Conservation (phyloP, 2,797 vertebrate genomes). For the Chelmon rostratus region DNA sequence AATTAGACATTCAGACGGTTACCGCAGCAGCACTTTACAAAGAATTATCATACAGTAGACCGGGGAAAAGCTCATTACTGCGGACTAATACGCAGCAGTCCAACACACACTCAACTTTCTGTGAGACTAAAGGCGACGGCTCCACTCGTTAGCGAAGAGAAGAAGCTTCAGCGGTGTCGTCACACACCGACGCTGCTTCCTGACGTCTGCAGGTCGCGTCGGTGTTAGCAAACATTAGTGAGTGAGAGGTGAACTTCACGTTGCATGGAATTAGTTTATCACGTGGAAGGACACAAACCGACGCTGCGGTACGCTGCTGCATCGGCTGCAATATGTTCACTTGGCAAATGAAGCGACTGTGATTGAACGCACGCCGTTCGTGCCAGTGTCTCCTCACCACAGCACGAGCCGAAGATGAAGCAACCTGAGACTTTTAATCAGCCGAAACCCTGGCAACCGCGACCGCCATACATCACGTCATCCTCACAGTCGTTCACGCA, state of each 20-base stretch:
- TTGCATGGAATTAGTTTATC: neutral
- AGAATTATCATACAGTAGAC: slow-evolving; percentile 18
- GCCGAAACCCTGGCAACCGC: slow-evolving; percentile 42
- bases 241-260: too few species aligned
- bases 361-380: slow-evolving; percentile 24
- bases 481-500: slow-evolving; percentile 42
- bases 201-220: too few species aligned
- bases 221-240: too few species aligned
- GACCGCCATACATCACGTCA: slow-evolving; percentile 33
- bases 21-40: slow-evolving; percentile 12
- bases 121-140: neutral
- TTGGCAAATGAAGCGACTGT: slow-evolving; percentile 11
- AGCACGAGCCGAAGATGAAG: slow-evolving; percentile 3
- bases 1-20: slow-evolving; percentile 41
- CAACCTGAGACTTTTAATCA: slow-evolving; percentile 51
- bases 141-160: neutral
- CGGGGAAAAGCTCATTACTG: slow-evolving; percentile 10
- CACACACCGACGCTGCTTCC: too few species aligned
- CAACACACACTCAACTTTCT: neutral
- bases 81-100: neutral
- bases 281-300: neutral
- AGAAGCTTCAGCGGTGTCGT: too few species aligned
- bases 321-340: neutral
- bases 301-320: too few species aligned
- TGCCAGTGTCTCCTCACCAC: slow-evolving; percentile 21